Evolutionary conservation across 2,888 invertebrate genomes (phyloP).

Genomic region (Gerris lacustris): DNA sequence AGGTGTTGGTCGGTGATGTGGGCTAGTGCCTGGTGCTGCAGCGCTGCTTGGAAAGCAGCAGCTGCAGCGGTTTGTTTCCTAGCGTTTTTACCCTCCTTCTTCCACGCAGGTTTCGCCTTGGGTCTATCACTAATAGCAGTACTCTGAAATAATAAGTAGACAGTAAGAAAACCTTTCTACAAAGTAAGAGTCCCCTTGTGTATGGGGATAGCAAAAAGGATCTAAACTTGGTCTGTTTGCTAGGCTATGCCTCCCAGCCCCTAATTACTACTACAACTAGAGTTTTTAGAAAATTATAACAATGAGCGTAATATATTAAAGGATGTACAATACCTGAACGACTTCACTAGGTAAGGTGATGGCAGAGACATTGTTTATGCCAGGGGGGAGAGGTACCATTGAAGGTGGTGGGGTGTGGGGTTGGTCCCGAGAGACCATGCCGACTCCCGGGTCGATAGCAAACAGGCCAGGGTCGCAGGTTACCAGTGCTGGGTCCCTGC

Average conservation of each 20-base stretch:
- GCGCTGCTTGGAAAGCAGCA: constrained; percentile 24
- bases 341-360: constrained; percentile 45
- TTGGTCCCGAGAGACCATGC: background rate
- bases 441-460: background rate
- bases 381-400: constrained; percentile 14
- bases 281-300: too few relatives aligned
- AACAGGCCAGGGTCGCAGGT: background rate
- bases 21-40: constrained; percentile 35
- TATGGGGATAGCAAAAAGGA: too few relatives aligned
- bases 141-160: constrained; percentile 38
- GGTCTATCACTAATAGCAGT: constrained; percentile 73
- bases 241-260: too few relatives aligned
- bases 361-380: constrained; percentile 19
- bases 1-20: constrained; percentile 8
- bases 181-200: too few relatives aligned
- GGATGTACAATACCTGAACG: constrained; percentile 38
- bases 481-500: background rate
- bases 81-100: constrained; percentile 64
- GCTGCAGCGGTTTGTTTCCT: constrained; percentile 40
- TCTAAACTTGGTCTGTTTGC: too few relatives aligned
- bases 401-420: constrained; percentile 11
- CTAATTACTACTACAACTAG: too few relatives aligned
- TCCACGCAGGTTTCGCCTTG: constrained; percentile 66
- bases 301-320: too few relatives aligned
- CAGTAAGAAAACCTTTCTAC: too few relatives aligned